A percentile compares a stretch with the other conserved stretches of the same genome.
Conservation (phyloP, 2,113 vertebrate species). For the Arothron firmamentum region DNA sequence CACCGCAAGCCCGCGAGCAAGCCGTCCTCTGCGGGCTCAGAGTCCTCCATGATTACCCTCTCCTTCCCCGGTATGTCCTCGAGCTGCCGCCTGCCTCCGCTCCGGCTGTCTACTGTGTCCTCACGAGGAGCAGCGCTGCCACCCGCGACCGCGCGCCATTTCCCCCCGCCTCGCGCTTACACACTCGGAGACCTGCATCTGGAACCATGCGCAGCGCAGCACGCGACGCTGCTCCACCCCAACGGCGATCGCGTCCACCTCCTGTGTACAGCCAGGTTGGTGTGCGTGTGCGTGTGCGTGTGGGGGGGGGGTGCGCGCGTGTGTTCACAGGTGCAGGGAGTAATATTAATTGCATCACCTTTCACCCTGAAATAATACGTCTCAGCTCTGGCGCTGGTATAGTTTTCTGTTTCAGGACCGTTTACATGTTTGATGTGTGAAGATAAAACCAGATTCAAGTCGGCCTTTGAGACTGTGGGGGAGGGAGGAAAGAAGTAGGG, state of each 20-base stretch:
- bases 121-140: conserved; percentile 49
- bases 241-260: conserved; percentile 39
- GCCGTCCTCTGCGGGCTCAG: conserved; percentile 78
- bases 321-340: conserved; percentile 71
- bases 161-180: conserved; percentile 43
- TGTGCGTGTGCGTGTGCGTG: conserved; percentile 9
- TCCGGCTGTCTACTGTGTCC: conserved; percentile 34
- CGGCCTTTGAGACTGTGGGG: background rate
- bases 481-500: background rate
- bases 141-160: conserved; percentile 50
- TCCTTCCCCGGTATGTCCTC: conserved; percentile 29
- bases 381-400: background rate
- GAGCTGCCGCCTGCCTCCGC: conserved; percentile 24
- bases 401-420: too few relatives aligned
- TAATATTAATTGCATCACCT: conserved; percentile 64
- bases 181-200: conserved; percentile 57
- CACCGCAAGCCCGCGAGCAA: conserved; percentile 75
- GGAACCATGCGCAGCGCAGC: conserved; percentile 60
- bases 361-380: conserved; percentile 7
- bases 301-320: background rate
- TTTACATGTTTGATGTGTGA: background rate
- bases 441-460: background rate
- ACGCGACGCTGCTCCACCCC: conserved; percentile 70
- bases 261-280: conserved; percentile 30
- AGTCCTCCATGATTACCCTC: conserved; percentile 73